phyloP scores from a whole-genome alignment of 2,888 invertebrate species.

The Eilema caniola region DNA sequence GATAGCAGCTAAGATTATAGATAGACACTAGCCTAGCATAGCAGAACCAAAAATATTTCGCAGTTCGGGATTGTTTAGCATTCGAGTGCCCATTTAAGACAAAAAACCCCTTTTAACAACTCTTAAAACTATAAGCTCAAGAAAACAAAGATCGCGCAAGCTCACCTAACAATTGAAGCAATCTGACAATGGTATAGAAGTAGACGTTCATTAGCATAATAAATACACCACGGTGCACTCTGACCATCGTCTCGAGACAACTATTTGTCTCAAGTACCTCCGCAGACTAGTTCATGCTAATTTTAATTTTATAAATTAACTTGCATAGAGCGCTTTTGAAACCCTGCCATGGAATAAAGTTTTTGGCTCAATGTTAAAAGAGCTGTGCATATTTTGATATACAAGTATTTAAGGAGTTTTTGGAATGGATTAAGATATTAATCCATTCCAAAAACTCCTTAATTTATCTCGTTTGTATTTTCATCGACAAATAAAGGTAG shows the following conservation, averaged over 20 bases:
- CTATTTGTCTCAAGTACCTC: constrained; percentile 69
- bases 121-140: not conserved
- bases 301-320: constrained; percentile 67
- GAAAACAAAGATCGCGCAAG: not conserved
- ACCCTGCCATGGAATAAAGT: constrained; percentile 38
- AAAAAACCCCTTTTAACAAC: not conserved
- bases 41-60: too few species aligned
- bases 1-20: too few species aligned
- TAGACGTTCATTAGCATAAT: constrained; percentile 78
- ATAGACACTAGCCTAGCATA: too few species aligned
- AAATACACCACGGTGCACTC: constrained; percentile 59
- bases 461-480: too few species aligned
- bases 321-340: constrained; percentile 45
- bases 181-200: constrained; percentile 53
- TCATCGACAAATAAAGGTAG: too few species aligned
- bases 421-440: too few species aligned
- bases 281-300: constrained; percentile 69
- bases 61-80: too few species aligned
- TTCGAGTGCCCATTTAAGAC: too few species aligned
- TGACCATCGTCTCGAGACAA: constrained; percentile 62
- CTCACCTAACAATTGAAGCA: constrained; percentile 22
- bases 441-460: too few species aligned
- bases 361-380: constrained; percentile 15
- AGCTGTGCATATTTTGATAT: not conserved
- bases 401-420: not conserved